Conservation (phyloP, 1,140 invertebrate genomes). For the Oppia nitens region DNA sequence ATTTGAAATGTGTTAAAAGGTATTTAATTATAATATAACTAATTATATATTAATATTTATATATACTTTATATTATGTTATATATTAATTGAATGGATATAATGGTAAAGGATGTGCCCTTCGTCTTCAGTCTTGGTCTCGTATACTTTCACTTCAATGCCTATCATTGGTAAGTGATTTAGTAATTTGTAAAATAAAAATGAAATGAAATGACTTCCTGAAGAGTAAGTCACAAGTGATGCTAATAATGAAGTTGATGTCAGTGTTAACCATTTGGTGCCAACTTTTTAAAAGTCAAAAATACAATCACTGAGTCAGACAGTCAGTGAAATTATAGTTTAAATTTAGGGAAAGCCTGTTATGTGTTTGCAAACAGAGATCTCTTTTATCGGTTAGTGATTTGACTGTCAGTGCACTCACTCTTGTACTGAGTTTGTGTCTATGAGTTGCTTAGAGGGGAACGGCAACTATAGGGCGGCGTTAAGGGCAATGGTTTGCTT, state of each 20-base stretch:
- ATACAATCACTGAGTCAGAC: too few species aligned
- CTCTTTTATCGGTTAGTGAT: not conserved
- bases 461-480: not conserved
- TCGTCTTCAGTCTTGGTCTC: constrained; percentile 79
- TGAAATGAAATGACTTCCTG: not conserved
- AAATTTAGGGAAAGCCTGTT: too few species aligned
- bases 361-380: not conserved
- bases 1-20: not conserved
- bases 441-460: not conserved
- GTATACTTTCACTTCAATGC: constrained; percentile 91
- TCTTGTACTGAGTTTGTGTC: not conserved
- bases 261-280: not conserved
- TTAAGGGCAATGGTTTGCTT: not conserved
- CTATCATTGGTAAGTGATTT: constrained; percentile 85
- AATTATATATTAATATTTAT: not conserved
- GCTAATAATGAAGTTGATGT: too few species aligned
- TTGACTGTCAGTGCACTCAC: not conserved
- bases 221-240: too few species aligned
- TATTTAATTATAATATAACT: not conserved
- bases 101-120: constrained; percentile 47
- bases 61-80: not conserved
- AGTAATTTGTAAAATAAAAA: too few species aligned
- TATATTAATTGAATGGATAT: not conserved
- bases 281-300: too few species aligned
- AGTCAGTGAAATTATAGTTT: too few species aligned